phyloP scores from a whole-genome alignment of 2,888 invertebrate genomes.

The Scaptomyza cyrtandrae region DNA sequence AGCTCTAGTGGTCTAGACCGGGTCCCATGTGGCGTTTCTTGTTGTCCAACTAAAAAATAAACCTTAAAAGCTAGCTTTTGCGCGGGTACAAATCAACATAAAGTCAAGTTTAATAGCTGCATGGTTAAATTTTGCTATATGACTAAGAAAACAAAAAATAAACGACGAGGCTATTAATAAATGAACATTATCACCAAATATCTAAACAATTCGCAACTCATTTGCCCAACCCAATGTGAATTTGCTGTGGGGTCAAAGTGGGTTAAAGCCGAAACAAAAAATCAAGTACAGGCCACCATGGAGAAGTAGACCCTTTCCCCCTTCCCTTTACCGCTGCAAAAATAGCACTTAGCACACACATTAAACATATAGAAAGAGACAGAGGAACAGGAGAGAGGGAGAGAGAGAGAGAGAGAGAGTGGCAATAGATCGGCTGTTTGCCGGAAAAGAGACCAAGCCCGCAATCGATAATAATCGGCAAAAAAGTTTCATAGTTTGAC shows the following conservation, averaged over 20 bases:
- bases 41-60: constrained; percentile 37
- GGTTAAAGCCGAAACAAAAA: constrained; percentile 40
- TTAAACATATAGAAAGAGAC: constrained; percentile 20
- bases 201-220: constrained; percentile 67
- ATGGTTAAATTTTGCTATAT: constrained; percentile 30
- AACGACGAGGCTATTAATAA: constrained; percentile 5
- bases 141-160: constrained; percentile 10
- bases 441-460: constrained; percentile 47
- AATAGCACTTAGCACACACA: constrained; percentile 48
- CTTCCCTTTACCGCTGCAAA: neutral
- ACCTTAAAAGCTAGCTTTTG: constrained; percentile 16
- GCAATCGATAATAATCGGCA: constrained; percentile 69
- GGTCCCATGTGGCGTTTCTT: constrained; percentile 53
- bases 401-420: neutral
- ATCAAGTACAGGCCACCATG: constrained; percentile 60
- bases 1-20: constrained; percentile 30
- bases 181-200: constrained; percentile 42
- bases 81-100: constrained; percentile 42
- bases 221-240: constrained; percentile 49
- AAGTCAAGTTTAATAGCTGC: constrained; percentile 38
- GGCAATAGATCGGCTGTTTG: constrained; percentile 41
- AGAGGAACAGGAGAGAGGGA: neutral
- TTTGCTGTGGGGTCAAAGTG: constrained; percentile 15
- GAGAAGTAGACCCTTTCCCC: constrained; percentile 34
- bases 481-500: constrained; percentile 69